Percentiles rank a stretch among this genome's conserved stretches.
These are phyloP conservation scores for Spilogale gracilis DNA, from an alignment of 2,113 vertebrate species.

Conservation along the genomic window DNA sequence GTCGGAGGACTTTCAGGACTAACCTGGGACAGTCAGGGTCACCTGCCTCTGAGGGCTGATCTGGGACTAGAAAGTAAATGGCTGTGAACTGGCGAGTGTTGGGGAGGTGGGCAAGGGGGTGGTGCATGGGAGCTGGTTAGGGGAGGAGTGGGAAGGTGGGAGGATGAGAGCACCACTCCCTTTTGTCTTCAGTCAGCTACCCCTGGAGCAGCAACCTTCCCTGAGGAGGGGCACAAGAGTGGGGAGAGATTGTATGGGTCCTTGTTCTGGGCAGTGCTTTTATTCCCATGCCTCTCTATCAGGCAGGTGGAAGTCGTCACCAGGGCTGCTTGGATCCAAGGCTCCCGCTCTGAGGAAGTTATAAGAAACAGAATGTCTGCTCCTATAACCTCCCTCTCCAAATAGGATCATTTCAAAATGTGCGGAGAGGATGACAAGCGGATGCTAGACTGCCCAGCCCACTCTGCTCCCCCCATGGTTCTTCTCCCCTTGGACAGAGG, in stretches of 20 bases:
- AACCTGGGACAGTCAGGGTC: not conserved
- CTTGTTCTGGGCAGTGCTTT: not conserved
- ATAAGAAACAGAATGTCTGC: not conserved
- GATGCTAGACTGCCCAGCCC: not conserved
- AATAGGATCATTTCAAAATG: not conserved
- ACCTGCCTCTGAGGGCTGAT: not conserved
- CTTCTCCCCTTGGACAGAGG: not conserved
- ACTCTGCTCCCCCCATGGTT: fast-evolving
- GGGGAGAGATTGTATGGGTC: not conserved
- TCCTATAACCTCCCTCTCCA: not conserved
- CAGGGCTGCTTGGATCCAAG: not conserved
- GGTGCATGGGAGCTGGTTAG: not conserved
- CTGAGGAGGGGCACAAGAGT: not conserved
- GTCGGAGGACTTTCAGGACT: not conserved
- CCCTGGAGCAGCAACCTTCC: not conserved
- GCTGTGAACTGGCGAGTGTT: too few species aligned
- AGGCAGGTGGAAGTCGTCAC: not conserved
- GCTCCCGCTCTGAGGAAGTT: not conserved
- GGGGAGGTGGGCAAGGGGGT: not conserved
- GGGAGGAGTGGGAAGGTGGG: fast-evolving
- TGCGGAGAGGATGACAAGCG: too few species aligned
- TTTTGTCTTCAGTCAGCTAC: not conserved
- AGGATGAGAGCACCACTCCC: fast-evolving
- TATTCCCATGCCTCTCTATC: not conserved
- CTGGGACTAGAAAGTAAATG: not conserved